Evolutionary conservation across 1,140 invertebrate species (phyloP).

Genomic region (Rhizoglyphus robini): DNA sequence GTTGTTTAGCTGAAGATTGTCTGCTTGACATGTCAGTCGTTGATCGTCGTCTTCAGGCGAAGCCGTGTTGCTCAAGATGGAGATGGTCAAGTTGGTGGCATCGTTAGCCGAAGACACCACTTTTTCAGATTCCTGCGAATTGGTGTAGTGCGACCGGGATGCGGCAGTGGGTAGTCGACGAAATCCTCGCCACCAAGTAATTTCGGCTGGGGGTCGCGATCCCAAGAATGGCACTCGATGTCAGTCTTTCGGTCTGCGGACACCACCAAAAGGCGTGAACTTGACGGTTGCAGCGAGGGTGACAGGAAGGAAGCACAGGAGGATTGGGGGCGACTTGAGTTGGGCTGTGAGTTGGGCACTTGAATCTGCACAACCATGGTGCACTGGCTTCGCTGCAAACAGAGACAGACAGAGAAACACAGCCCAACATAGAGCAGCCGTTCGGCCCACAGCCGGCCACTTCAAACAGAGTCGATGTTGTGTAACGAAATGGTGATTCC

Average conservation of each 20-base stretch:
- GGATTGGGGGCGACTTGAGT: background rate
- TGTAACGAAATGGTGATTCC: too few relatives aligned
- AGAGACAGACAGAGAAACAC: too few relatives aligned
- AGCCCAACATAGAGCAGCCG: too few relatives aligned
- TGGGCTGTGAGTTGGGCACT: slow-evolving; percentile 5
- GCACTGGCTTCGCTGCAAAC: background rate
- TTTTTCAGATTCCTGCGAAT: background rate
- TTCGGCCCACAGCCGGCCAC: too few relatives aligned
- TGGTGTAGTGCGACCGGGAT: slow-evolving; percentile 3
- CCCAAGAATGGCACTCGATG: slow-evolving; percentile 64
- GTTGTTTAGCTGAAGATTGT: slow-evolving; percentile 49
- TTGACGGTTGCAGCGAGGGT: background rate
- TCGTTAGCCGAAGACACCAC: slow-evolving; percentile 45
- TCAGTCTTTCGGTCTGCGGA: slow-evolving; percentile 67
- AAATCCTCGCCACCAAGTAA: slow-evolving; percentile 79
- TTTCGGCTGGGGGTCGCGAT: slow-evolving; percentile 62
- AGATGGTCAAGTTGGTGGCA: slow-evolving; percentile 49
- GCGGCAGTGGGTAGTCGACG: slow-evolving; percentile 46
- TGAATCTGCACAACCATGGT: slow-evolving; percentile 11
- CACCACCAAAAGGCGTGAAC: slow-evolving; percentile 49
- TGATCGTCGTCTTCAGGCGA: slow-evolving; percentile 62
- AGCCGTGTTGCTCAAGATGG: slow-evolving; percentile 36
- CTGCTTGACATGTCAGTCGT: slow-evolving; percentile 60
- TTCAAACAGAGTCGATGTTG: too few relatives aligned
- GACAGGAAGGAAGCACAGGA: too few relatives aligned